phyloP scores from a whole-genome alignment of 2,888 invertebrate species.

The Cancer borealis region DNA sequence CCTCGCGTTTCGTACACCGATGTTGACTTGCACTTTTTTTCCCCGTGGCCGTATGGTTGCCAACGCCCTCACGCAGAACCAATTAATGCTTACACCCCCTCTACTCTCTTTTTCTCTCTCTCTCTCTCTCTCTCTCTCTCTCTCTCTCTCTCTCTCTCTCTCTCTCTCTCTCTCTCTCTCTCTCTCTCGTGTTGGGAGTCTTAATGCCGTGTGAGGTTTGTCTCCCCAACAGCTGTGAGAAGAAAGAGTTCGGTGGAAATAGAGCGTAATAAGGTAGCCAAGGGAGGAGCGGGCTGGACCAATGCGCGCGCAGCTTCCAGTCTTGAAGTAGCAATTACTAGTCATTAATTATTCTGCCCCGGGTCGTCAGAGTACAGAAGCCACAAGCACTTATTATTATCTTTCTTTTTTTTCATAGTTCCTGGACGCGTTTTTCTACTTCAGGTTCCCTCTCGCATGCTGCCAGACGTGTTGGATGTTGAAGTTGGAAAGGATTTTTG shows the following conservation, averaged over 20 bases:
- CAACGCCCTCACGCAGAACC: not conserved
- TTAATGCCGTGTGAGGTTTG: constrained; percentile 6
- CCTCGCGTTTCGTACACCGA: constrained; percentile 42
- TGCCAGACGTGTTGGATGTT: not conserved
- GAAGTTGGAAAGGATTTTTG: not conserved
- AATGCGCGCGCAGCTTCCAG: constrained; percentile 64
- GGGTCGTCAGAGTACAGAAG: constrained; percentile 67
- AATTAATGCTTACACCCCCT: not conserved
- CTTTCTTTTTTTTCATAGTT: not conserved
- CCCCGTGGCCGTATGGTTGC: not conserved
- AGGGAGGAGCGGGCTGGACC: constrained; percentile 46
- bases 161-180: constrained; percentile 4
- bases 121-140: not conserved
- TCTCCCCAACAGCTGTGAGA: not conserved
- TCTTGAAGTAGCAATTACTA: constrained; percentile 66
- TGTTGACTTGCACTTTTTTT: constrained; percentile 52
- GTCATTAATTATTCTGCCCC: constrained; percentile 67
- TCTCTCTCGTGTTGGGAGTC: not conserved
- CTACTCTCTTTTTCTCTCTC: not conserved
- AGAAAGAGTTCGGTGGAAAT: not conserved
- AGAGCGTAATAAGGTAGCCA: constrained; percentile 50
- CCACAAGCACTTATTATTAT: constrained; percentile 39
- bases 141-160: not conserved
- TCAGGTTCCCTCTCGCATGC: not conserved
- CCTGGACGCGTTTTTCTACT: not conserved